phyloP scores from a whole-genome alignment of 1,140 invertebrate genomes.

The Meteorus sp. region DNA sequence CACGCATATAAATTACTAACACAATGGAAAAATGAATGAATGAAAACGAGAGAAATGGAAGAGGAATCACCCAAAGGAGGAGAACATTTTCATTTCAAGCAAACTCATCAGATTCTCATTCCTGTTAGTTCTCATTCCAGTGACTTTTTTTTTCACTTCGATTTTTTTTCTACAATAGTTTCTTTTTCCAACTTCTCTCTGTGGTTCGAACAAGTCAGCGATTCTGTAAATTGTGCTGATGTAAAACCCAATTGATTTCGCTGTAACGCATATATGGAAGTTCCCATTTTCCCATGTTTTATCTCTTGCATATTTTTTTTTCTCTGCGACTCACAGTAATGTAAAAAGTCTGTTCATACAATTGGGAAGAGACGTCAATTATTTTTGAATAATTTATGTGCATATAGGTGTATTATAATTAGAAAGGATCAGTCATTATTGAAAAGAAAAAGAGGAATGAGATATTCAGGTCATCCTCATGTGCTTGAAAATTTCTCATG shows the following conservation, averaged over 20 bases:
- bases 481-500: no score
- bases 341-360: no score
- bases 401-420: no score
- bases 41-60: no score
- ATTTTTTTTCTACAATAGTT: not conserved
- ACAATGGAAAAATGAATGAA: not conserved
- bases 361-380: no score
- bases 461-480: no score
- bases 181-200: not conserved
- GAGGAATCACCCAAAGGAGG: slow-evolving; percentile 5
- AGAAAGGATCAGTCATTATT: no score
- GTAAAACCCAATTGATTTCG: slow-evolving; percentile 9
- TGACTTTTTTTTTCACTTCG: not conserved
- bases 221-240: slow-evolving; percentile 16
- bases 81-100: slow-evolving; percentile 15
- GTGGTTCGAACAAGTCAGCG: slow-evolving; percentile 4
- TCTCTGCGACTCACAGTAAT: no score
- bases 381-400: no score
- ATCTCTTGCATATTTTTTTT: no score
- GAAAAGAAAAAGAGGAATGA: no score
- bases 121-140: slow-evolving; percentile 1
- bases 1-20: not conserved
- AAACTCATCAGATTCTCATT: slow-evolving; percentile 15
- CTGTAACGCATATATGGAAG: not conserved
- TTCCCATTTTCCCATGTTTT: no score